phyloP scores from a whole-genome alignment of 2,888 invertebrate species.

The Drosophila hamatofila region DNA sequence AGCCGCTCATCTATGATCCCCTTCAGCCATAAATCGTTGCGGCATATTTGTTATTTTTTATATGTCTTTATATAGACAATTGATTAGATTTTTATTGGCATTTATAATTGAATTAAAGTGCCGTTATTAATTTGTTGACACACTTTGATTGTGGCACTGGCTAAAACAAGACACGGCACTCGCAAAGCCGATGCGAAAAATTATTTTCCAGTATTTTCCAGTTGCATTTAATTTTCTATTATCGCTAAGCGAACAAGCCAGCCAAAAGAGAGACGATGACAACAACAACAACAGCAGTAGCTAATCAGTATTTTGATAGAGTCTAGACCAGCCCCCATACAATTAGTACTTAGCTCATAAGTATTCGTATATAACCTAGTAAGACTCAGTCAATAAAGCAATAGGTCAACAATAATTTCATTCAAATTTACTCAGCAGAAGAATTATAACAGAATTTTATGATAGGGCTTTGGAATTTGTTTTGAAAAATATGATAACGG shows the following conservation, averaged over 20 bases:
- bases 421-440: not conserved
- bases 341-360: not conserved
- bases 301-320: constrained; percentile 18
- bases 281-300: not conserved
- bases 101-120: constrained; percentile 77
- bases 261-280: not conserved
- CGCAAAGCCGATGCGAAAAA: constrained; percentile 41
- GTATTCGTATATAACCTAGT: not conserved
- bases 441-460: not conserved
- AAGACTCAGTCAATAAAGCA: constrained; percentile 1
- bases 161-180: constrained; percentile 35
- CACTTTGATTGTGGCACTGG: constrained; percentile 57
- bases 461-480: not conserved
- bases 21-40: not conserved
- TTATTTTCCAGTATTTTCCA: constrained; percentile 29
- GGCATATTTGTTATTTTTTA: not conserved
- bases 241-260: constrained; percentile 26
- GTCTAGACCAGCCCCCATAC: constrained; percentile 22
- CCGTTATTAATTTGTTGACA: constrained; percentile 62
- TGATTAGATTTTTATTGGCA: constrained; percentile 82
- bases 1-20: not conserved
- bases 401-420: not conserved
- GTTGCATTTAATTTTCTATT: constrained; percentile 46
- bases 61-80: constrained; percentile 56
- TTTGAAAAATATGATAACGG: not conserved